phyloP scores from a whole-genome alignment of 2,797 vertebrate species.

The Antrozous pallidus region DNA sequence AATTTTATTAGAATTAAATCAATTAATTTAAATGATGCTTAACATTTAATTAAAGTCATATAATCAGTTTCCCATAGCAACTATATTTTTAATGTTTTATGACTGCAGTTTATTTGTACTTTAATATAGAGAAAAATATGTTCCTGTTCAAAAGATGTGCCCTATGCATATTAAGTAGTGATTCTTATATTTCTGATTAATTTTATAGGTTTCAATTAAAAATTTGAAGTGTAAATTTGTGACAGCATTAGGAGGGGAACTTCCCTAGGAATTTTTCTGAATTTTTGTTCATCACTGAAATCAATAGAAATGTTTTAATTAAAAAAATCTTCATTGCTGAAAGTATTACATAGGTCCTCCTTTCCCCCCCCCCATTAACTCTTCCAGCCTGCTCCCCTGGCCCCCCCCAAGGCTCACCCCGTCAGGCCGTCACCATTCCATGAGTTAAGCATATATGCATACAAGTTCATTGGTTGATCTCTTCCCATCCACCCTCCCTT shows the following conservation, averaged over 20 bases:
- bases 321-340: too few species aligned
- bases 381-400: too few species aligned
- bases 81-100: neutral
- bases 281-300: neutral
- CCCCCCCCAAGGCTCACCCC: too few species aligned
- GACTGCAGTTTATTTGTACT: neutral
- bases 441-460: too few species aligned
- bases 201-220: neutral
- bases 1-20: conserved; percentile 1
- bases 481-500: neutral
- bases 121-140: neutral
- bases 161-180: neutral
- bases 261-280: neutral
- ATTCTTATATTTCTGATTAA: conserved; percentile 16
- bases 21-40: conserved; percentile 1
- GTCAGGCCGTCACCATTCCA: too few species aligned
- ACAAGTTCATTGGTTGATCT: too few species aligned
- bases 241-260: neutral
- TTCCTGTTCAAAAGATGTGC: neutral
- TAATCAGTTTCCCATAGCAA: neutral
- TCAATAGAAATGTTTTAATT: neutral
- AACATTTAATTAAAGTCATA: neutral
- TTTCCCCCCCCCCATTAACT: too few species aligned
- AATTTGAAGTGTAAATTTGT: neutral
- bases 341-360: too few species aligned